Conservation (phyloP, 2,888 invertebrate genomes). For the Palloptera scutellata region DNA sequence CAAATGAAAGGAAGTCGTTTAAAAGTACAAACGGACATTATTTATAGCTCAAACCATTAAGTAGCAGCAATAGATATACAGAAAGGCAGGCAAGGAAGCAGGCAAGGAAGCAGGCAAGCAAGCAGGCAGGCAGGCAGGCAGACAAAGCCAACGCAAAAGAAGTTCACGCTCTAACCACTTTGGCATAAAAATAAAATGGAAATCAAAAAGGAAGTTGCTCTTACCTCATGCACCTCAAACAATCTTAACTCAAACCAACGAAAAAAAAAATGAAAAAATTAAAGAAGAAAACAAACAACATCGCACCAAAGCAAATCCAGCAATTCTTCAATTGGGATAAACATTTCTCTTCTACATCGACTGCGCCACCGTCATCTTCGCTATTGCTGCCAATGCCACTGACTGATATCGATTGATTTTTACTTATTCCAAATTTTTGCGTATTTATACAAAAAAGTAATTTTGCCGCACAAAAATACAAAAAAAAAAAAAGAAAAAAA, state of each 20-base stretch:
- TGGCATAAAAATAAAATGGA: slow-evolving; percentile 6
- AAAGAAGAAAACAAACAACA: slow-evolving; percentile 3
- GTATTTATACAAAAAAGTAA: slow-evolving; percentile 29
- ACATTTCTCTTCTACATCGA: slow-evolving; percentile 30
- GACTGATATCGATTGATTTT: slow-evolving; percentile 48
- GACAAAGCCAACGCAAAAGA: slow-evolving; percentile 8
- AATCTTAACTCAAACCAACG: slow-evolving; percentile 10
- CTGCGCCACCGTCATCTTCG: slow-evolving; percentile 16
- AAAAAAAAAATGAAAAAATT: slow-evolving; percentile 2
- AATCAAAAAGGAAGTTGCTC: not conserved
- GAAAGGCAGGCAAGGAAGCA: not conserved
- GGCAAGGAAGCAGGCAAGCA: slow-evolving; percentile 12
- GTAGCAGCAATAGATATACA: slow-evolving; percentile 25
- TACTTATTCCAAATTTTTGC: slow-evolving; percentile 33
- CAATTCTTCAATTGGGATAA: slow-evolving; percentile 47
- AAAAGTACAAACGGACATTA: slow-evolving; percentile 64
- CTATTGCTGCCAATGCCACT: slow-evolving; percentile 21
- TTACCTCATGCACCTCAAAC: slow-evolving; percentile 1
- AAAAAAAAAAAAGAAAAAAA: not conserved
- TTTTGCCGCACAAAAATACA: not conserved
- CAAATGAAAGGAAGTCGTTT: slow-evolving; percentile 63
- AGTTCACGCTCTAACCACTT: no score
- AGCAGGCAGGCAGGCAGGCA: slow-evolving; percentile 16
- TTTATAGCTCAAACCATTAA: slow-evolving; percentile 60
- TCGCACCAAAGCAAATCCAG: slow-evolving; percentile 36